A percentile compares a stretch with the other conserved stretches of the same genome.
These are phyloP conservation scores for Byasa hedistus DNA, from an alignment of 2,888 invertebrate genomes.

Conservation along the genomic window DNA sequence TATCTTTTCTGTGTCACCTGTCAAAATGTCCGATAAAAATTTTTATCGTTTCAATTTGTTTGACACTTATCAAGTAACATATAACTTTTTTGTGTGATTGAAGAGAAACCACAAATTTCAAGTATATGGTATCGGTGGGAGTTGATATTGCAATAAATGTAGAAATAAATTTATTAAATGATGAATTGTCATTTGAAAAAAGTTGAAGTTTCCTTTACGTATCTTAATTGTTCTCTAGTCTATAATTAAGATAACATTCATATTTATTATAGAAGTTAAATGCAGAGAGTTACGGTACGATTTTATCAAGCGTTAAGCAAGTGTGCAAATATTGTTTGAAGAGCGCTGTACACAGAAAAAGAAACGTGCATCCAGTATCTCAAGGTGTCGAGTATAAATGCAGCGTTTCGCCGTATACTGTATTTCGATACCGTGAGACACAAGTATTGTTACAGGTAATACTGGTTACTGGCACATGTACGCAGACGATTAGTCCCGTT, in stretches of 20 bases:
- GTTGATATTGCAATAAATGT: neutral
- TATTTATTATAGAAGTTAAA: neutral
- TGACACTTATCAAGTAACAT: conserved; percentile 15
- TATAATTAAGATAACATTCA: neutral
- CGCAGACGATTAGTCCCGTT: neutral
- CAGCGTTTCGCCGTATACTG: neutral
- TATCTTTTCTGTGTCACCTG: conserved; percentile 56
- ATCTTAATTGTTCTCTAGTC: neutral
- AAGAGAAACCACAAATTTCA: conserved; percentile 5
- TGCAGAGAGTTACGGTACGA: neutral
- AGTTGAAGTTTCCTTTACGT: neutral
- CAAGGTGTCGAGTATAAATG: neutral
- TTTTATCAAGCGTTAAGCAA: neutral
- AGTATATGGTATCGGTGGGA: neutral
- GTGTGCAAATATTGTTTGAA: neutral
- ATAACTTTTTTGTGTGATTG: conserved; percentile 17
- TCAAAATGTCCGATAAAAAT: conserved; percentile 63
- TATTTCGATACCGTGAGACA: neutral
- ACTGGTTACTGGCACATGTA: neutral
- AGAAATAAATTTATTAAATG: neutral
- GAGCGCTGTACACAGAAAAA: neutral
- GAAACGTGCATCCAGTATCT: neutral
- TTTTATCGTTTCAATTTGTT: conserved; percentile 52
- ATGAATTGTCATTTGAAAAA: neutral
- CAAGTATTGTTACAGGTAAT: neutral